Base-by-base conservation (phyloP, 2,113 vertebrate species). In the Myxocyprinus asiaticus region DNA sequence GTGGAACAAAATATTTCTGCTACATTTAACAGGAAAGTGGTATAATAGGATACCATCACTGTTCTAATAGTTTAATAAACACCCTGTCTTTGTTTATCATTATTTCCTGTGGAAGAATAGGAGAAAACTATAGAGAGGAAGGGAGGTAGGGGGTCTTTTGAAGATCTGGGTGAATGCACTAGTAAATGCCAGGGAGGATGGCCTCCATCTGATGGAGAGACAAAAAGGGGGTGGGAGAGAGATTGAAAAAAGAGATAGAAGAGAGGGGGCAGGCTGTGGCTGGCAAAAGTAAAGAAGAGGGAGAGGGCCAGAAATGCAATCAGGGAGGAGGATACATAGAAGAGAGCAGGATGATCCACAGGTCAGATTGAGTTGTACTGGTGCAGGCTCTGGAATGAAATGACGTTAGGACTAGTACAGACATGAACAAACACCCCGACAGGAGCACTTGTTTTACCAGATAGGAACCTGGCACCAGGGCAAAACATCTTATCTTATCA, bases 361-460 rank as follows among this genome's bases (percentile, higher is more conserved):
- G 70, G n/a, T 53, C 74, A 74, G 51, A 66, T 51, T 50, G 17
- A 61, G 58, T 47, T 74, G 11, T 47, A 61, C 17, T 74, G 61
- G 14, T 11, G 17, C 4, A 61, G 59, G 22, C 22, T 33, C 22
- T 33, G 22, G 72, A 69, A 77, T 72, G 81, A 84, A 67, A 61
- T 78, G 50, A 66, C 64, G 66, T 10, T 70, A 33, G 77, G 82
- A 86, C 92, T 81, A 87, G 92, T 91, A 84, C 82, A 85, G 89
- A 85, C 92, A 90, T 67, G 91, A 90, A 79, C 50, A 11, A 80
- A 50, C 45, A 71, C 70, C 75, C 70, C 75, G n/a, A 73, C 12
- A 43, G 59, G 44, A 76, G 50, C 58, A 68, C 68, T 73, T 55
- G 83, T 69, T 80, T 74, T 67, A 70, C 73, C 45, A 68, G 72